phyloP scores from a whole-genome alignment of 2,797 vertebrate species.

The Lagocephalus sceleratus region DNA sequence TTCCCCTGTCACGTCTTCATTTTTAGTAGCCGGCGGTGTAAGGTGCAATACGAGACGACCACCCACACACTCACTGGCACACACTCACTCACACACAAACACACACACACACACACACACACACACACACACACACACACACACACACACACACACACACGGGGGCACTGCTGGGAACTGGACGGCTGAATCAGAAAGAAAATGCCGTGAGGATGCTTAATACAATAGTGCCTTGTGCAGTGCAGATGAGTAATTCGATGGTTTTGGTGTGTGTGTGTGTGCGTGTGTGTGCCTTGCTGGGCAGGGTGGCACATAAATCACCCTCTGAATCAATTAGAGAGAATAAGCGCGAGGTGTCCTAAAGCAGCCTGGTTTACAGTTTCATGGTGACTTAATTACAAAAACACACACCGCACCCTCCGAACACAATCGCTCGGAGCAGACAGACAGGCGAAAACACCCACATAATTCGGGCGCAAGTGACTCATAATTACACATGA shows the following conservation, averaged over 20 bases:
- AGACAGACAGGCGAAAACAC: conserved; percentile 18
- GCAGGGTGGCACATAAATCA: conserved; percentile 47
- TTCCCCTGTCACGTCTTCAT: conserved; percentile 70
- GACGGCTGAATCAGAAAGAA: conserved; percentile 59
- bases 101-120: conserved; percentile 8
- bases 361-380: conserved; percentile 22
- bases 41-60: conserved; percentile 64
- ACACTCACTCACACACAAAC: no score
- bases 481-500: conserved; percentile 37
- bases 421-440: conserved; percentile 11
- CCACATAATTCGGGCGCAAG: background rate
- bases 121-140: conserved; percentile 14
- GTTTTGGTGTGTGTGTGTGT: conserved; percentile 5
- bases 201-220: conserved; percentile 40
- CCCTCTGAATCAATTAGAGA: conserved; percentile 50
- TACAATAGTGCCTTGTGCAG: conserved; percentile 60
- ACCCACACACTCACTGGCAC: conserved; percentile 39
- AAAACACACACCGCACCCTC: conserved; percentile 46
- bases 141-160: background rate
- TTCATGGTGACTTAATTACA: conserved; percentile 31
- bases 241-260: conserved; percentile 41
- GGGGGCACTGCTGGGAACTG: conserved; percentile 59
- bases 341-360: conserved; percentile 49
- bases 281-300: conserved; percentile 13
- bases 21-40: conserved; percentile 65